Conservation (phyloP, 1,140 invertebrate genomes). For the Drosophila orosa region DNA sequence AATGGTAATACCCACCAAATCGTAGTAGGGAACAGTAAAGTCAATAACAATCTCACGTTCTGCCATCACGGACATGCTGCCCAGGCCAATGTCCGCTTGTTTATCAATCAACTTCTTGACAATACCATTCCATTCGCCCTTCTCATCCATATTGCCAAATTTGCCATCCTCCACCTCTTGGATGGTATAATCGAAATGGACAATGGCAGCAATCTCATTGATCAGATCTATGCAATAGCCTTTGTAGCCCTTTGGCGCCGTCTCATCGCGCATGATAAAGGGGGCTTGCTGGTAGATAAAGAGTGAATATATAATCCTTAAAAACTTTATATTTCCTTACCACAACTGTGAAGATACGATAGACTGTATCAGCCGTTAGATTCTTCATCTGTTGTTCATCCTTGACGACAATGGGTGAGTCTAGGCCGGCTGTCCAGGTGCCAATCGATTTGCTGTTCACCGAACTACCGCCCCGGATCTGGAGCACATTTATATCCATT, state of each 20-base stretch:
- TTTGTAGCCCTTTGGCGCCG: conserved; percentile 88
- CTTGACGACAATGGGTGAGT: conserved; percentile 87
- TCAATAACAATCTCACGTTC: conserved; percentile 97
- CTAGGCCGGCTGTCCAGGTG: conserved; percentile 89
- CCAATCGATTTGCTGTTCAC: conserved; percentile 87
- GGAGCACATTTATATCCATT: conserved; percentile 88
- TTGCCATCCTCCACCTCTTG: conserved; percentile 90
- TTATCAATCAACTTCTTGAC: conserved; percentile 96
- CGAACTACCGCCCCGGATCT: conserved; percentile 87
- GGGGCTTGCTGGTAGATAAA: conserved; percentile 89
- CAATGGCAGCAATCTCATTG: conserved; percentile 91
- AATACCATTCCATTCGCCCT: conserved; percentile 96
- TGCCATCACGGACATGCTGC: conserved; percentile 95
- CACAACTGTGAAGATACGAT: conserved; percentile 91
- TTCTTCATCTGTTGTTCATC: conserved; percentile 89
- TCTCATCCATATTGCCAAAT: conserved; percentile 94
- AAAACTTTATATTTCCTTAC: conserved; percentile 83
- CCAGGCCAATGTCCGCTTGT: conserved; percentile 94
- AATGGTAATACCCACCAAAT: conserved; percentile 96
- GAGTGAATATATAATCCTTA: not conserved
- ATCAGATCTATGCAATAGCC: conserved; percentile 98
- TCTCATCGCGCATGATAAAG: conserved; percentile 91
- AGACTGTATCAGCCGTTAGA: conserved; percentile 91
- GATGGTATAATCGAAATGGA: conserved; percentile 96
- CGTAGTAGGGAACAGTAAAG: conserved; percentile 98